Evolutionary conservation across 2,797 vertebrate species (phyloP), one percentile per base, ranked within the genome.

Genomic region (Poeciliopsis turneri): DNA sequence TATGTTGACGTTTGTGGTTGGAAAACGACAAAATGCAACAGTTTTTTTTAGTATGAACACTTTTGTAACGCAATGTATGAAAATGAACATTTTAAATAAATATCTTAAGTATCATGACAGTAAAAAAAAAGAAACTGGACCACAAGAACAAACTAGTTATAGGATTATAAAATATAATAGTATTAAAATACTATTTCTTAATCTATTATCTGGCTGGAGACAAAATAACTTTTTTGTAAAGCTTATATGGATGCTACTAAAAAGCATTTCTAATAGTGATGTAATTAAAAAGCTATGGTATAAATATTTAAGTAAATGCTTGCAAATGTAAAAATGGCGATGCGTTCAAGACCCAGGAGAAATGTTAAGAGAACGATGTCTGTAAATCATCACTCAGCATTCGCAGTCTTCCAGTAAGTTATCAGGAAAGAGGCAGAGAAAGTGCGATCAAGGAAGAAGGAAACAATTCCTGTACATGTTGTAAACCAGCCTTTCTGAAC

Each of bases 391-490:
- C 64, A 16, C 64, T 25, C 23, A 13, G 20, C 5, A 41, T 68
- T 41, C 64, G 18, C 16, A 68, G 64, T 61, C 55, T 80, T 78
- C 46, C 77, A 39, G 36, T 47, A 66, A 75, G 70, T 76, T 10
- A 77, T 20, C 23, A 79, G 69, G 74, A 78, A 84, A 69, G n/a
- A 83, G 28, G 5, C 28, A 28, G 33, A 74, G 76, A 25, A 41
- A 75, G 73, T 15, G 75, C 77, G 59, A 59, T 76, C 45, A 78
- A 90, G 86, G 90, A 91, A 92, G 51, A 53, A 92, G 88, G 75
- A 91, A 89, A 80, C 53, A 66, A 75, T 49, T 82, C 7, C 20
- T 51, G 18, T 30, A 69, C 61, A 71, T 45, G 2, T 0, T 51
- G 7, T 3, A 61, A 72, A 25, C 28, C 49, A 72, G 77, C 46